Conservation (phyloP, 30 jellyfish, hydroid and myxozoan species). For the Thelohanellus kitauei region DNA sequence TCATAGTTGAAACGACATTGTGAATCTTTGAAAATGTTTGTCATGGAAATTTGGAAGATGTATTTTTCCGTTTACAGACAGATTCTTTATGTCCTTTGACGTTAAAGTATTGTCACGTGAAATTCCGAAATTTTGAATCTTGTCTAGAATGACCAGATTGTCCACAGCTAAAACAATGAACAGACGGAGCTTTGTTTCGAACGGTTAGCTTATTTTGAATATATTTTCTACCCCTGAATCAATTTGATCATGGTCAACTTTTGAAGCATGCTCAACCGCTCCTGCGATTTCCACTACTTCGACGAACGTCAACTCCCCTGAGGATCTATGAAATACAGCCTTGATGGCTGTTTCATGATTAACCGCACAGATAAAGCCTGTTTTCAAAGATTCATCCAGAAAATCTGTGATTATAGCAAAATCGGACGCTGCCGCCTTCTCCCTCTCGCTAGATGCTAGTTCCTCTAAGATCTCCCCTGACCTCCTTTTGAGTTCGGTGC, state of each 20-base stretch:
- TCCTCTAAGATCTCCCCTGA: conserved; percentile 14
- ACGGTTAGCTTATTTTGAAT: too few relatives aligned
- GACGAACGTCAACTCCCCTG: conserved; percentile 3
- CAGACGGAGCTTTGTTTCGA: too few relatives aligned
- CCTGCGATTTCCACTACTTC: conserved; percentile 4
- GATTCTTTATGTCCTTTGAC: too few relatives aligned
- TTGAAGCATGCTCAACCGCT: conserved; percentile 8
- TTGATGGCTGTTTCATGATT: conserved; percentile 8
- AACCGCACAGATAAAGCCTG: conserved; percentile 12
- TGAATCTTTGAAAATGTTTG: too few relatives aligned
- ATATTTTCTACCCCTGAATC: too few relatives aligned
- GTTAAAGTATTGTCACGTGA: too few relatives aligned
- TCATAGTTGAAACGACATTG: too few relatives aligned
- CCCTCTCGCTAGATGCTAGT: conserved; percentile 6
- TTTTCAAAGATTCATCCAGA: conserved; percentile 11
- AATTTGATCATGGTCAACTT: conserved; percentile 7
- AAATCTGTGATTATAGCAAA: conserved; percentile 11
- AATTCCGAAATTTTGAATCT: too few relatives aligned
- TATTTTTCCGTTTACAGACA: too few relatives aligned
- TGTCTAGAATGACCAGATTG: too few relatives aligned
- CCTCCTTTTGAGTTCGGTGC: conserved; percentile 3
- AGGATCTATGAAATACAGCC: conserved; percentile 1
- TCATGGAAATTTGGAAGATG: too few relatives aligned
- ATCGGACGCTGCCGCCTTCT: conserved; percentile 13
- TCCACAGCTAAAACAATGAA: too few relatives aligned